phyloP scores from a whole-genome alignment of 2,113 vertebrate species.

The Desmodus rotundus region DNA sequence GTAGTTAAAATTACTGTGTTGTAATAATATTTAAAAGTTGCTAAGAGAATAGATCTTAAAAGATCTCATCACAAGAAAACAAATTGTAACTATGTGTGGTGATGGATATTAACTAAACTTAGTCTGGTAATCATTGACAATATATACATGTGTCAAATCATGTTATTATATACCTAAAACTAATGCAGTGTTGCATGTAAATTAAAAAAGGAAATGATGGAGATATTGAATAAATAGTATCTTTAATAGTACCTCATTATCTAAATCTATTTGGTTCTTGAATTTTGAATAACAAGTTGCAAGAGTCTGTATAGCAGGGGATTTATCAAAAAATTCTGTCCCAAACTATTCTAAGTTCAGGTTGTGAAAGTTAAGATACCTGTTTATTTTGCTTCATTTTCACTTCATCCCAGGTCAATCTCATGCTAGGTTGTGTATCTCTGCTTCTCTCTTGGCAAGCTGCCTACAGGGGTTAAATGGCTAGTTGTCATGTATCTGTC shows the following conservation, averaged over 20 bases:
- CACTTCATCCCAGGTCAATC: neutral
- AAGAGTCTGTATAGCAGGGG: neutral
- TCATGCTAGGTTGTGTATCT: neutral
- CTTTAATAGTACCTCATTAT: neutral
- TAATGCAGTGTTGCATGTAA: neutral
- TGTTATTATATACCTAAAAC: neutral
- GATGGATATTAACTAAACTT: neutral
- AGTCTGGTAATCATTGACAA: neutral
- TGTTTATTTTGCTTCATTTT: neutral
- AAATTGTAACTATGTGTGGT: neutral
- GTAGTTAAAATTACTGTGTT: neutral
- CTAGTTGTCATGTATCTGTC: neutral
- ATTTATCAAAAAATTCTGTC: neutral
- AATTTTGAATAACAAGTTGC: neutral
- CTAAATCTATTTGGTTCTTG: neutral
- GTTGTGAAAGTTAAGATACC: neutral
- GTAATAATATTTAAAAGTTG: neutral
- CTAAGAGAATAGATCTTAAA: neutral
- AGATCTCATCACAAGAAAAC: neutral
- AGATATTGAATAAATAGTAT: neutral
- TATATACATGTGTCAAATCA: neutral
- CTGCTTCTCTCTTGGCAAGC: neutral
- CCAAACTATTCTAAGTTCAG: neutral
- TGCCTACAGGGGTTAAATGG: too few species aligned
- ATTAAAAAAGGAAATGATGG: neutral